These are phyloP conservation scores for Tyria jacobaeae DNA, from an alignment of 2,888 invertebrate species.

Conservation along the genomic window DNA sequence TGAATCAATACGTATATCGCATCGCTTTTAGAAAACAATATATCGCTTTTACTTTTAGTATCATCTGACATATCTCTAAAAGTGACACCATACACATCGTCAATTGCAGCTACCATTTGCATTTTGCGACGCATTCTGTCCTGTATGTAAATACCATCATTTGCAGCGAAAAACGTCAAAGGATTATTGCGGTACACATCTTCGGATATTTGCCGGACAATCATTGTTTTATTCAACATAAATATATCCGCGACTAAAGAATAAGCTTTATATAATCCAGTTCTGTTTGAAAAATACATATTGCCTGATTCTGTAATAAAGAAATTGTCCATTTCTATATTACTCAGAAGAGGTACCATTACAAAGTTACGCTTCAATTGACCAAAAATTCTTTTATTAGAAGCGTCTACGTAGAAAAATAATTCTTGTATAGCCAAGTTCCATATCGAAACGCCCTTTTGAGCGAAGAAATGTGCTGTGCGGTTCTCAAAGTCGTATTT, in stretches of 20 bases:
- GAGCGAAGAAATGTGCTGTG: background rate
- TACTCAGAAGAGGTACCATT: background rate
- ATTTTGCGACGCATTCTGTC: background rate
- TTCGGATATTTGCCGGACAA: conserved; percentile 1
- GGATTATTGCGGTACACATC: background rate
- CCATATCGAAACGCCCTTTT: background rate
- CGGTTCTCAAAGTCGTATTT: background rate
- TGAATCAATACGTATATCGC: conserved; percentile 2
- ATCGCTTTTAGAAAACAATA: conserved; percentile 6
- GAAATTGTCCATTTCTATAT: background rate
- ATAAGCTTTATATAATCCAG: conserved; percentile 4
- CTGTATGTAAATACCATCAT: conserved; percentile 3
- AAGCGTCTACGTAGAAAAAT: background rate
- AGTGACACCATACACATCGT: background rate
- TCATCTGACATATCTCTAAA: background rate
- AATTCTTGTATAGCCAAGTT: background rate
- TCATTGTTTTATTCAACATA: background rate
- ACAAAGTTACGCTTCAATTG: background rate
- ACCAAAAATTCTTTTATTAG: background rate
- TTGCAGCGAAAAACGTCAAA: background rate
- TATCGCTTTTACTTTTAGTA: background rate
- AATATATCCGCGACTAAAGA: background rate
- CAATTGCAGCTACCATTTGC: background rate
- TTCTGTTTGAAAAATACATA: conserved; percentile 7
- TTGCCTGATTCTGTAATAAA: background rate